Base-by-base conservation (phyloP, 1,140 invertebrate genomes). In the Temnothorax nylanderi region DNA sequence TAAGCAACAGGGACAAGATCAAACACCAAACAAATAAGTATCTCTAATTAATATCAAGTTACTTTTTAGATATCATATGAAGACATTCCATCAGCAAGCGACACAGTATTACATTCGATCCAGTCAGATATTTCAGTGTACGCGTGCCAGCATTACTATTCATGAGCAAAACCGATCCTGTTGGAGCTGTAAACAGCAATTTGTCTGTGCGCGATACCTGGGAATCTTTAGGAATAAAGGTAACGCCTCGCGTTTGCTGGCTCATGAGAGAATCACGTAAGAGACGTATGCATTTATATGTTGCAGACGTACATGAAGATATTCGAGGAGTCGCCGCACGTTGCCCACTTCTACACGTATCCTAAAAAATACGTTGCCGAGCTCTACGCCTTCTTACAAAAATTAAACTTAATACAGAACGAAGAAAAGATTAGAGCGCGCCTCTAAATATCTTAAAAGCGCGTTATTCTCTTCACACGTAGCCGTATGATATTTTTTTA, bases 281-380 rank as follows among this genome's bases (percentile, higher is more conserved):
- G 8, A 51, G 47, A 75, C 1, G 21, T 64, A 41, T 62, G 44
- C 56, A 32, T 47, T 51, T 88, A 69, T 91, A 7, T 88, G 47
- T 94, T 94, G 93, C 95, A 98, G 96, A 97, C 97, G 3, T 97
- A 97, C 8, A 96, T 97, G 92, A 98, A 98, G 91, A 97, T 97
- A 94, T 99, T 97, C 96, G 97, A 98, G 51, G 96, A 97, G 75
- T 98, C 98, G 0, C 97, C 97, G 3, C 98, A 99, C 94, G 98
- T 99, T 26, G 97, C 97, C 71, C 98, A 99, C 93, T 97, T 96
- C 89, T 96, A 95, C 2, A 96, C 97, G 82, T 97, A 99, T 94
- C 97, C 96, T n/a, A 97, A 98, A 82, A 98, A 99, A 93, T 99
- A 99, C 94, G 93, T 97, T 11, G 95, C 96, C 21, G 96, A 97